Conservation (phyloP, 2,113 vertebrate species). For the Elaphurus davidianus region DNA sequence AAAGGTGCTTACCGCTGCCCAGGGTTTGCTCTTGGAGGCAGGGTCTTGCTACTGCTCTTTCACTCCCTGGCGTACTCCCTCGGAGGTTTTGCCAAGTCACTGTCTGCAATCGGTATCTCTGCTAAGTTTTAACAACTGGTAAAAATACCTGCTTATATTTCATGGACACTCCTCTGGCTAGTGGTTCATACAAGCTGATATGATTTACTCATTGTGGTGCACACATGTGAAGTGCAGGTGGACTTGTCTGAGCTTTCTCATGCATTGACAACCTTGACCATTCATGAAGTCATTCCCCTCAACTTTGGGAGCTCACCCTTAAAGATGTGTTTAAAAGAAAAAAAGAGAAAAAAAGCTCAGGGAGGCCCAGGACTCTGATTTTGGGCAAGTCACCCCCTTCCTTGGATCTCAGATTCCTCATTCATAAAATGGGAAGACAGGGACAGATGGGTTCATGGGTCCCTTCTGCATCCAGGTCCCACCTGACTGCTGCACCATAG, state of each 20-base stretch:
- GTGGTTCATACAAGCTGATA: not conserved
- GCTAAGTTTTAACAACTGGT: not conserved
- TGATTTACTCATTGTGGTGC: not conserved
- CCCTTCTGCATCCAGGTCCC: not conserved
- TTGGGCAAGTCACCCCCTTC: not conserved
- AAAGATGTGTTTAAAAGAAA: not conserved
- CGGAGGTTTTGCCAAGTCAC: not conserved
- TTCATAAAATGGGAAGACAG: not conserved
- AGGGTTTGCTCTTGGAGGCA: rapidly evolving
- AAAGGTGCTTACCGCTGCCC: not conserved
- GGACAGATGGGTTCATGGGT: not conserved
- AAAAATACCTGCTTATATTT: not conserved
- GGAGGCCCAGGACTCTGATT: not conserved
- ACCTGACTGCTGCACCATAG: not conserved
- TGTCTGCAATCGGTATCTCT: not conserved
- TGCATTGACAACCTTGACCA: not conserved
- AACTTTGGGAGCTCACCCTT: not conserved
- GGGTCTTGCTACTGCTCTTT: not conserved
- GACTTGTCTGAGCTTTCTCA: not conserved
- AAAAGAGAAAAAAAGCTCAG: not conserved
- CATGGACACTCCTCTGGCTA: not conserved
- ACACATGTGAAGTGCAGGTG: not conserved
- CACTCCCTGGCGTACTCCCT: not conserved
- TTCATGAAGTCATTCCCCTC: not conserved
- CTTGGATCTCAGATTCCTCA: not conserved